Evolutionary conservation across 1,140 invertebrate species (phyloP), one percentile per base, ranked within the genome.

Genomic region (Spodoptera litura): DNA sequence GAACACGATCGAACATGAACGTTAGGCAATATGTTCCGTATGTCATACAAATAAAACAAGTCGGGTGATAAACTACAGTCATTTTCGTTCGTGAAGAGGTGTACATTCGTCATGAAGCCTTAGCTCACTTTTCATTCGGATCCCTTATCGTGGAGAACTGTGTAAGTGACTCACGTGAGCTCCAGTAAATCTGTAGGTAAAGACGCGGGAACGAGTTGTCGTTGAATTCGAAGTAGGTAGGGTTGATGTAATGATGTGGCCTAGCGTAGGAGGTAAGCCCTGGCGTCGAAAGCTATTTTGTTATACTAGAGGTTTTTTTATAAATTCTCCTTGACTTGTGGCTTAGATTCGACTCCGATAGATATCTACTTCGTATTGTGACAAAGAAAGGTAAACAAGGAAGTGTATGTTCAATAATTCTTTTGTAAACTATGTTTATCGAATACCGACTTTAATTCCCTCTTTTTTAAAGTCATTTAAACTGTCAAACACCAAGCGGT

Each of bases 21-120:
- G 44, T 66, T 55, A 66, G 52, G 44, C 62, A 66, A 77, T 77
- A 68, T 56, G 61, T 77, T 75, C 59, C 73, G 44, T 49, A 53
- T 75, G 73, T 75, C 59, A 64, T 62, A 62, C 74, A 56, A 66
- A 55, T 77, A 68, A 66, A 77, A 77, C 74, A 77, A 77, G 20
- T 68, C 74, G 31, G 27, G 74, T 77, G 74, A 77, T 77, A 77
- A 66, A 77, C 51, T 68, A 56, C 27, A 56, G 61, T 66, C 74
- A 68, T 77, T 77, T 77, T 66, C 74, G 51, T 52, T 13, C 61
- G 74, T 77, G 53, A 77, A 77, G 74, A 68, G 61, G 74, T 66
- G 52, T 58, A 77, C 52, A 77, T 77, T 44, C 74, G 62, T 77
- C 74, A 77, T 77, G 61, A 31, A 56, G 74, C 52, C 49, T 68